Base-by-base conservation (phyloP, 1,140 invertebrate species). In the Drosophila paulistorum region DNA sequence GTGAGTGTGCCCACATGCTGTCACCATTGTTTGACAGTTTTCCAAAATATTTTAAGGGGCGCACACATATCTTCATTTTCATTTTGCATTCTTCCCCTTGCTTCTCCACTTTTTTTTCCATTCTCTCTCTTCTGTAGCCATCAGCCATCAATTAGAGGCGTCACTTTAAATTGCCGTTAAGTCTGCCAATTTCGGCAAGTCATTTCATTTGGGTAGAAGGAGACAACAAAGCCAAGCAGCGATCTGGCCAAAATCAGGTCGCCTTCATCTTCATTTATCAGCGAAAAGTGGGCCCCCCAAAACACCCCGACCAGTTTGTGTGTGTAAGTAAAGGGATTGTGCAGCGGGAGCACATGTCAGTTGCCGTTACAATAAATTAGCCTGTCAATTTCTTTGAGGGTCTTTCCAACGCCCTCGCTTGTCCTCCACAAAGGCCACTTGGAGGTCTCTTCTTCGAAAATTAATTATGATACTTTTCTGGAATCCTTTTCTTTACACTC, bases 301-400 rank as follows among this genome's bases (percentile, higher is more conserved):
- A 5, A 20, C 13, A 61, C 57, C 51, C 51, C 71, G 20, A 17
- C 33, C 39, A 45, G 55, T 61, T 70, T 72, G 65, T 72, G 65
- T 26, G 23, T 26, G 23, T 4, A 26, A 26, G 23, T 4, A 26
- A 26, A 23, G 37, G 45, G 55, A 65, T 70, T 72, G 65, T 72
- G 65, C 39, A 41, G 74, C 62, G 65, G 68, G 66, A 62, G 61
- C 71, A 63, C 68, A 60, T 79, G 82, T 86, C 82, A 86, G 82
- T 83, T 86, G 82, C 82, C 82, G 82, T 86, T 86, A 86, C 83
- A 86, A 86, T 86, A 86, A 87, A 86, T 86, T 79, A 87, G 84
- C 79, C 70, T 82, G 79, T 76, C 82, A 81, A 86, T 85, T 77
- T 77, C 45, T 42, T 69, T 23, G 63, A 71, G 57, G 77, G 72